phyloP scores from a whole-genome alignment of 2,888 invertebrate genomes.

The Teleogryllus oceanicus region DNA sequence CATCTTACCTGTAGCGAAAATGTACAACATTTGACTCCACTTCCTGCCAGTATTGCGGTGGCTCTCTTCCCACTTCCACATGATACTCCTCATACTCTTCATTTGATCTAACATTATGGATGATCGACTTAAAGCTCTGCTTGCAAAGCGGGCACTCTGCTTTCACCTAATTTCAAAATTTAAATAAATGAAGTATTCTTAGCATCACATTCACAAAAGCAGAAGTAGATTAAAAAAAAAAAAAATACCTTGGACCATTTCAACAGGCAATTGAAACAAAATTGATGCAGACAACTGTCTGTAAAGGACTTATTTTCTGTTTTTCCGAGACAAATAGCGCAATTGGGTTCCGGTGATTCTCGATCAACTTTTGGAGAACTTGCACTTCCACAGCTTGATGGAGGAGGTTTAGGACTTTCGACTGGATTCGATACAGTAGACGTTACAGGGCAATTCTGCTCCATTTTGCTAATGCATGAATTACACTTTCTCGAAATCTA shows the following conservation, averaged over 20 bases:
- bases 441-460: background rate
- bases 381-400: background rate
- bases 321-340: slow-evolving; percentile 87
- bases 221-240: background rate
- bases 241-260: slow-evolving; percentile 80
- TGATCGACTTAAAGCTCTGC: slow-evolving; percentile 83
- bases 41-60: background rate
- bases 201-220: slow-evolving; percentile 23
- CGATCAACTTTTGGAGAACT: slow-evolving; percentile 4
- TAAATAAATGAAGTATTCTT: slow-evolving; percentile 32
- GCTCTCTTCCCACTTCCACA: slow-evolving; percentile 39
- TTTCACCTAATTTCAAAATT: slow-evolving; percentile 63
- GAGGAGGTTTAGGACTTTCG: background rate
- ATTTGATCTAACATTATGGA: slow-evolving; percentile 85
- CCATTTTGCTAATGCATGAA: background rate
- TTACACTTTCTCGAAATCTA: too few species aligned
- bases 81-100: slow-evolving; percentile 83
- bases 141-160: slow-evolving; percentile 93
- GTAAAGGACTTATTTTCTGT: slow-evolving; percentile 87
- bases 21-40: slow-evolving; percentile 40
- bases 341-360: slow-evolving; percentile 75
- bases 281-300: slow-evolving; percentile 88
- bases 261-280: slow-evolving; percentile 87
- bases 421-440: background rate
- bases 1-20: slow-evolving; percentile 40